Base-by-base conservation (phyloP, 1,140 invertebrate species). In the Nixonia krombeini region DNA sequence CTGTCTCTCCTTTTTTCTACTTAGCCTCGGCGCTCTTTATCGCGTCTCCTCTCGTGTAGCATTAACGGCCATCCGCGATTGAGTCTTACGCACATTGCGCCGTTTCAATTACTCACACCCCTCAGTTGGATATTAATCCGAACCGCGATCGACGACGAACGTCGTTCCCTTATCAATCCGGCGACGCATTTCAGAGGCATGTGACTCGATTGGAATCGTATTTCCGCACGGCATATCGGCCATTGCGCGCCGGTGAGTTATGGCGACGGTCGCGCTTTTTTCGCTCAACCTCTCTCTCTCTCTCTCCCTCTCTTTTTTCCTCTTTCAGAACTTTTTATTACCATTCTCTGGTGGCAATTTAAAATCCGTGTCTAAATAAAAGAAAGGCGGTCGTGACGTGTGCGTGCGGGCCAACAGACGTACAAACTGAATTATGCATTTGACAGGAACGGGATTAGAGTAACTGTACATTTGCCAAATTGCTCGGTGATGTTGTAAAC, bases 301-400 rank as follows among this genome's bases (percentile, higher is more conserved):
- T 53, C 38, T 53, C 31, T 7, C 28, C 23, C 25, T 0, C 9
- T 16, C 18, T 29, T 52, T 25, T 21, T 55, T 52, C 37, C 29
- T 47, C 56, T 50, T 44, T 17, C 31, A 31, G 12, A 52, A 21
- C 52, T 59, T 67, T 69, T 71, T 72, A 71, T 63, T 72, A 53
- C 52, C 53, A 41, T 64, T 66, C 59, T 59, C 52, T 66, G 58
- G 63, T 58, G 47, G 72, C 63, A 72, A 74, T 74, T 70, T 70
- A 74, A 68, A 57, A 52, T 52, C 45, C 55, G 21, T 49, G 56
- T 46, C 50, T 46, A 46, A 72, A 74, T 71, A 69, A 66, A 73
- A 70, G 56, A 68, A 73, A 62, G 57, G 38, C 5, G 7, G 16
- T 29, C 28, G 41, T 33, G 45, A n/a, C 31, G 10, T 31, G 42